Evolutionary conservation across 2,888 invertebrate genomes (phyloP).

Genomic region (Emmelina monodactyla): DNA sequence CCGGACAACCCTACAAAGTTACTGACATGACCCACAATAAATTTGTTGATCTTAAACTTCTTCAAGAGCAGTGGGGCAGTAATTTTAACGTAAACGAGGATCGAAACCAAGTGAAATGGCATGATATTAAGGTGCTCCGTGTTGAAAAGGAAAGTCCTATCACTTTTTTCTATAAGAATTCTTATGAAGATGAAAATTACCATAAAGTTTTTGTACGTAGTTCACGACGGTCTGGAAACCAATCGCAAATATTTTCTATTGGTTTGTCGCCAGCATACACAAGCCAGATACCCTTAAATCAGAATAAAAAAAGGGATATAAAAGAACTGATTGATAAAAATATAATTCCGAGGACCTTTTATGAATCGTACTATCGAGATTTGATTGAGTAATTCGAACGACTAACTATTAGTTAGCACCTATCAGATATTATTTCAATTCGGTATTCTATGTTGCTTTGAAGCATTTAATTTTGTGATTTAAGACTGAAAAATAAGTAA

Average conservation of each 20-base stretch:
- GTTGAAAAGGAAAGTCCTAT: slow-evolving; percentile 3
- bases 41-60: slow-evolving; percentile 19
- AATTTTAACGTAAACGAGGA: slow-evolving; percentile 5
- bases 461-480: too few species aligned
- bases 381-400: too few species aligned
- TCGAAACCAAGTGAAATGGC: not conserved
- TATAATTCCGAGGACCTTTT: slow-evolving; percentile 11
- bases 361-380: slow-evolving; percentile 6
- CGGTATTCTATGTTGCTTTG: too few species aligned
- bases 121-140: not conserved
- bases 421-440: too few species aligned
- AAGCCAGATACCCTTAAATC: not conserved
- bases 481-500: too few species aligned
- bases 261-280: slow-evolving; percentile 6
- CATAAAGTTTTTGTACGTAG: slow-evolving; percentile 5
- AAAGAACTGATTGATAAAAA: slow-evolving; percentile 12
- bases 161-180: slow-evolving; percentile 3
- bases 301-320: slow-evolving; percentile 11
- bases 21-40: slow-evolving; percentile 17
- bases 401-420: too few species aligned
- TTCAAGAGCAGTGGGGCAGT: slow-evolving; percentile 15
- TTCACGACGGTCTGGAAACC: slow-evolving; percentile 6
- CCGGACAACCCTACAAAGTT: slow-evolving; percentile 17
- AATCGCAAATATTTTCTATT: slow-evolving; percentile 8
- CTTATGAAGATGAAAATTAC: slow-evolving; percentile 3